Evolutionary conservation across 2,888 invertebrate genomes (phyloP).

Genomic region (Nomada fabriciana): DNA sequence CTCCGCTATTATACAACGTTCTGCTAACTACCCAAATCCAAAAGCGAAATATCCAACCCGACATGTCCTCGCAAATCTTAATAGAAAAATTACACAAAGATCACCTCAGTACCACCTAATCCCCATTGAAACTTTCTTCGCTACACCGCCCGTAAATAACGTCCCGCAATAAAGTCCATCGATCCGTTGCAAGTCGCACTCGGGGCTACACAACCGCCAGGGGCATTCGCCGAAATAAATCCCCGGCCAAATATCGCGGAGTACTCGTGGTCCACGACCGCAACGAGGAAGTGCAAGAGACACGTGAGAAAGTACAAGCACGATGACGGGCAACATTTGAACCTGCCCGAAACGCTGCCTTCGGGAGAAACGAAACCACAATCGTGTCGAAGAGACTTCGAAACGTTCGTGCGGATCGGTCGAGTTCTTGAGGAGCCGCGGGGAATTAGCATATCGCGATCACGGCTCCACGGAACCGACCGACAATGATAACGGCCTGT

Average conservation of each 20-base stretch:
- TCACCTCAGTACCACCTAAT: not conserved
- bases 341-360: conserved; percentile 55
- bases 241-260: conserved; percentile 29
- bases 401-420: conserved; percentile 41
- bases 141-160: not conserved
- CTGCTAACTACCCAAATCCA: too few species aligned
- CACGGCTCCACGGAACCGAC: conserved; percentile 30
- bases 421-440: conserved; percentile 35
- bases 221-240: conserved; percentile 15
- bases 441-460: conserved; percentile 64
- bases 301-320: conserved; percentile 54
- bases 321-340: not conserved
- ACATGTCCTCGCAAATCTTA: not conserved
- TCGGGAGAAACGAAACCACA: conserved; percentile 55
- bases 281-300: conserved; percentile 65
- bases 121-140: not conserved
- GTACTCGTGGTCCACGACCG: conserved; percentile 46
- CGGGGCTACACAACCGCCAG: not conserved
- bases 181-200: not conserved
- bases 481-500: conserved; percentile 45
- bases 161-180: not conserved
- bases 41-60: not conserved
- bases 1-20: too few species aligned
- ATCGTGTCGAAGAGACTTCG: conserved; percentile 11
- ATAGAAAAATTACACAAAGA: not conserved